Evolutionary conservation across 2,797 vertebrate species (phyloP), one percentile per base, ranked within the genome.

Genomic region (Onychomys leucogaster): DNA sequence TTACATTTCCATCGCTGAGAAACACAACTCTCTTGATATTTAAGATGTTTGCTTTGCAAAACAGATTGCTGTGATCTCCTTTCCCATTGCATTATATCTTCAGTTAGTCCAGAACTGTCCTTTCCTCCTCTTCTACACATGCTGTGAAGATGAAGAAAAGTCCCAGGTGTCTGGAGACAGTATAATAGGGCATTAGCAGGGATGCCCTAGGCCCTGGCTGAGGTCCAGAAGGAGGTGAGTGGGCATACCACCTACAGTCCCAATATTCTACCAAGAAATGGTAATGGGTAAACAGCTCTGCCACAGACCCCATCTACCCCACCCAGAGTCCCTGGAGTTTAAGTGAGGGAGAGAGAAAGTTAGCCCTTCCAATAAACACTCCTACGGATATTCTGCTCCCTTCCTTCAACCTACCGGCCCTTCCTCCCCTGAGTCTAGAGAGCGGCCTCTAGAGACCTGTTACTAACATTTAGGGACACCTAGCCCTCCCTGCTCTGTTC

Each of bases 1-100:
- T 91, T n/a, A 67, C 94, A 88, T 90, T 81, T 90, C 87, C 94
- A 37, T 96, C 91, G 88, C 89, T 87, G 27, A 96, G 43, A 49
- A 55, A 93, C 4, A 87, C 37, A 96, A 80, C 0, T 76, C 12
- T 97, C 43, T 43, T 84, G 19, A 61, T 97, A 97, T 46, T 95
- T 96, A 75, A 9, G 71, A 71, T 96, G 78, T 81, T 67, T 96
- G 93, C 95, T 96, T 91, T 98, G 94, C 69, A 94, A 93, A 59
- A 85, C 57, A 71, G 93, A 41, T 29, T 5, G 34, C 88, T 97
- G 46, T 17, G 12, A 80, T 93, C 89, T 52, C 90, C 19, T 80
- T 91, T 95, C 90, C 5, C 52, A 27, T 0, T 92, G 46, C 95
- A 87, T 71, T 93, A 93, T 89, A 41, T 84, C 43, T 46, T 82